Conservation (phyloP, 2,113 vertebrate genomes). For the Polypterus senegalus region DNA sequence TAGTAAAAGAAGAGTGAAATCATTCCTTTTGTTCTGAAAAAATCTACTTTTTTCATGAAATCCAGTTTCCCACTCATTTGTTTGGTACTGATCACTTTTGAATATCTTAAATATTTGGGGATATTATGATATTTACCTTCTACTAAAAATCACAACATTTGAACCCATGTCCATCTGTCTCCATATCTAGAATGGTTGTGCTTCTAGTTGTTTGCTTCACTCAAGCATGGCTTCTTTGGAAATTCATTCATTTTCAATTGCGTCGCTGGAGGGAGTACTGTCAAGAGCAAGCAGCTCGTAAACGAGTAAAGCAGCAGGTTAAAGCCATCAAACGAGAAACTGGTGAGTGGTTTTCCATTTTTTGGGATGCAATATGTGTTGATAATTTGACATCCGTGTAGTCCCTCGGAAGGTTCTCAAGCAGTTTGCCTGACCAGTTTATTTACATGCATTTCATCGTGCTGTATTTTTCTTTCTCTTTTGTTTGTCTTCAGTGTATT, state of each 20-base stretch:
- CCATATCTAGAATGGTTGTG: conserved; percentile 61
- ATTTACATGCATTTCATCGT: too few relatives aligned
- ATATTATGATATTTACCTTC: background rate
- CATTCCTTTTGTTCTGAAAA: too few relatives aligned
- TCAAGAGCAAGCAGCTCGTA: conserved; percentile 70
- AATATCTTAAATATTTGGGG: background rate
- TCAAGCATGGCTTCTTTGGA: conserved; percentile 93
- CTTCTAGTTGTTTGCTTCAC: conserved; percentile 77
- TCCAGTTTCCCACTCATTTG: background rate
- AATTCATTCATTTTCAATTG: conserved; percentile 92
- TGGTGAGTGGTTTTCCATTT: conserved; percentile 42
- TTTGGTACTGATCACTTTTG: too few relatives aligned
- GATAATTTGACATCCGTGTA: too few relatives aligned
- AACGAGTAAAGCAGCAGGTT: conserved; percentile 54
- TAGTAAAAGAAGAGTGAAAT: too few relatives aligned
- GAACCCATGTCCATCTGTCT: background rate
- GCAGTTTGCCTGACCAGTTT: too few relatives aligned
- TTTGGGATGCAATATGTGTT: too few relatives aligned
- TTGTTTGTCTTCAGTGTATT: too few relatives aligned
- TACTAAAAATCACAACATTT: background rate
- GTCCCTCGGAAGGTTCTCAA: too few relatives aligned
- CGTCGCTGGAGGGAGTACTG: conserved; percentile 83
- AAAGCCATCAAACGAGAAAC: conserved; percentile 72
- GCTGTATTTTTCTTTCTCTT: too few relatives aligned
- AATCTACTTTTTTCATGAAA: too few relatives aligned